These are phyloP conservation scores for Catotricha subobsoleta DNA, from an alignment of 2,888 invertebrate species.

Conservation along the genomic window DNA sequence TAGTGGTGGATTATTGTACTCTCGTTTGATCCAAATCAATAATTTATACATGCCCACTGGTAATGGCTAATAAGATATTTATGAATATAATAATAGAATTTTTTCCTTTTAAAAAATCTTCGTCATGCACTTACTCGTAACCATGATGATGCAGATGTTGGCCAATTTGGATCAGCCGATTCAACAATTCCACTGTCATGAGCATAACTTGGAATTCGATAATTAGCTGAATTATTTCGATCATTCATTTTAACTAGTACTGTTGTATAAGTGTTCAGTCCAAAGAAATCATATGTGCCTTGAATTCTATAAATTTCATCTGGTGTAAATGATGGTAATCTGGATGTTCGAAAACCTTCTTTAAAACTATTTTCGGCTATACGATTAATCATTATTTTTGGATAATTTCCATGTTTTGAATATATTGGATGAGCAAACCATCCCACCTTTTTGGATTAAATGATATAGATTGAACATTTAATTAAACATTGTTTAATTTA, in stretches of 20 bases:
- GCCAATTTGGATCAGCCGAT: slow-evolving; percentile 40
- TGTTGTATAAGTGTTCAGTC: slow-evolving; percentile 55
- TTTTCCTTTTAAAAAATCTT: not conserved
- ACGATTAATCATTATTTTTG: slow-evolving; percentile 39
- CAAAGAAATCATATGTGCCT: slow-evolving; percentile 52
- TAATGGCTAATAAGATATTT: slow-evolving; percentile 35
- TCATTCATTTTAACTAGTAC: slow-evolving; percentile 28
- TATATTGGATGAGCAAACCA: slow-evolving; percentile 52
- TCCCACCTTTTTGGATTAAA: slow-evolving; percentile 40
- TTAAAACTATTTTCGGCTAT: slow-evolving; percentile 37
- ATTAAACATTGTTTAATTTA: not conserved
- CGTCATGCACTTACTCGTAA: slow-evolving; percentile 33
- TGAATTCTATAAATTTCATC: slow-evolving; percentile 40
- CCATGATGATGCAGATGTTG: slow-evolving; percentile 39
- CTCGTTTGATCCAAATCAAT: slow-evolving; percentile 40
- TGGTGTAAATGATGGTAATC: slow-evolving; percentile 40
- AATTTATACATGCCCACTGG: slow-evolving; percentile 47
- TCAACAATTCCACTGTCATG: slow-evolving; percentile 42
- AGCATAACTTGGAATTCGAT: slow-evolving; percentile 35
- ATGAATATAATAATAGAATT: no score
- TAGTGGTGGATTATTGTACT: slow-evolving; percentile 38
- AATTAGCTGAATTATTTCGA: slow-evolving; percentile 25
- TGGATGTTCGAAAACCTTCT: slow-evolving; percentile 39
- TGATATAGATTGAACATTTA: not conserved
- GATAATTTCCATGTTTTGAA: slow-evolving; percentile 43